Percentiles rank a stretch among this genome's conserved stretches.
phyloP scores from a whole-genome alignment of 2,888 invertebrate species.

The Melanostoma mellinum region DNA sequence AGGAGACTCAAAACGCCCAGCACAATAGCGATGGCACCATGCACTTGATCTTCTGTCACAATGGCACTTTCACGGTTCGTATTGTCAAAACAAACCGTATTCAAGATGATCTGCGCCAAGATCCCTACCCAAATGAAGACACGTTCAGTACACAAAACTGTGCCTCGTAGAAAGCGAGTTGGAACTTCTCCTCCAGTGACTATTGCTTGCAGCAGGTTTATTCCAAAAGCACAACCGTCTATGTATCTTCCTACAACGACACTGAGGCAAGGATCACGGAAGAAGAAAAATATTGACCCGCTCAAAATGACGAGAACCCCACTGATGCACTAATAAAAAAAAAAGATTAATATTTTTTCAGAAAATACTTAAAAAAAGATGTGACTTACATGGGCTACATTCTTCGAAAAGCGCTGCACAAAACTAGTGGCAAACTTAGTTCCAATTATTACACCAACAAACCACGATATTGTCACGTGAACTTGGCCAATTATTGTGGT shows the following conservation, averaged over 20 bases:
- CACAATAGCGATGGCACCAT: conserved; percentile 76
- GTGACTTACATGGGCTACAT: conserved; percentile 78
- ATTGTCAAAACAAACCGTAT: conserved; percentile 62
- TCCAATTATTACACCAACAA: conserved; percentile 78
- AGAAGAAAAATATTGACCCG: conserved; percentile 76
- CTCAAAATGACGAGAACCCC: conserved; percentile 77
- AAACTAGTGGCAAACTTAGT: conserved; percentile 76
- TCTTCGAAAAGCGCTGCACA: conserved; percentile 78
- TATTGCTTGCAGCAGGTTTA: conserved; percentile 78
- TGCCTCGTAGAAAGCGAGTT: conserved; percentile 77
- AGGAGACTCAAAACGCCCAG: conserved; percentile 77
- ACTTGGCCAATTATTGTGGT: conserved; percentile 70
- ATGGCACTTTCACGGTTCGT: conserved; percentile 16
- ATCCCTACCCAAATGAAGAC: conserved; percentile 79
- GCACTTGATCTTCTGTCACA: conserved; percentile 78
- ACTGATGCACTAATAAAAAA: conserved; percentile 76
- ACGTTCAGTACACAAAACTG: conserved; percentile 78
- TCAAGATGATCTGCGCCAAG: conserved; percentile 77
- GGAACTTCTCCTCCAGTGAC: conserved; percentile 78
- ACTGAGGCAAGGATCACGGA: conserved; percentile 75
- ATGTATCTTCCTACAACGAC: conserved; percentile 77
- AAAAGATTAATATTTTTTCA: background rate
- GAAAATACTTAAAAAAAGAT: background rate
- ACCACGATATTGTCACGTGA: conserved; percentile 78
- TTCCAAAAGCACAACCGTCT: conserved; percentile 79